Conservation (phyloP, 1,140 invertebrate species). For the Cheumatopsyche charites region DNA sequence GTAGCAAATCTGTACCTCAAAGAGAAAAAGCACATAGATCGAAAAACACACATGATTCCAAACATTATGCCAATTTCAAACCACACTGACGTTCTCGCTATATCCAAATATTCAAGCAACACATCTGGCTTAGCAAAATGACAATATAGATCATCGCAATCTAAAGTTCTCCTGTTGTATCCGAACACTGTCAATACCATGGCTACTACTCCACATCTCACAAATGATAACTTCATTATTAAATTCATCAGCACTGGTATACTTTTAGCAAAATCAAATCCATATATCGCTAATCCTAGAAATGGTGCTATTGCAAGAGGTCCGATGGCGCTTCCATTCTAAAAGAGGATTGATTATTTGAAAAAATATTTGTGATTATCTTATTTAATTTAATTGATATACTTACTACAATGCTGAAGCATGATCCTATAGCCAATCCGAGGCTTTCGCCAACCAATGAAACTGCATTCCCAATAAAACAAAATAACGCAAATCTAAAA, state of each 20-base stretch:
- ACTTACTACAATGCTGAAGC: conserved; percentile 69
- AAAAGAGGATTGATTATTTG: conserved; percentile 51
- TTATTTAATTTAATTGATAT: too few relatives aligned
- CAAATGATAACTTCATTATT: conserved; percentile 68
- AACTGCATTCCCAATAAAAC: conserved; percentile 63
- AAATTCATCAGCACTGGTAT: conserved; percentile 65
- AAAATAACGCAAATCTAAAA: conserved; percentile 63
- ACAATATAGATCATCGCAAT: conserved; percentile 66
- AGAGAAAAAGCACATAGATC: conserved; percentile 62
- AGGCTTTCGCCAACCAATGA: conserved; percentile 67
- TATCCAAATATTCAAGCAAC: conserved; percentile 63
- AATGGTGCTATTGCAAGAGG: conserved; percentile 67
- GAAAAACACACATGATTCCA: conserved; percentile 60
- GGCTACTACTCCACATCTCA: conserved; percentile 67
- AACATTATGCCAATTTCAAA: conserved; percentile 61
- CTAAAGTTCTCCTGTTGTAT: conserved; percentile 61
- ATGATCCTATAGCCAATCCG: conserved; percentile 67
- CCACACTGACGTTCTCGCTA: conserved; percentile 62
- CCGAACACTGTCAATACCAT: conserved; percentile 67
- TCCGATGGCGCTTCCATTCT: conserved; percentile 71
- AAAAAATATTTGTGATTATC: conserved; percentile 10
- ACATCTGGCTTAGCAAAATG: conserved; percentile 67
- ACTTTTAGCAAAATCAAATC: conserved; percentile 68
- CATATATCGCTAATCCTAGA: conserved; percentile 69
- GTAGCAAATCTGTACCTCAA: conserved; percentile 62